A percentile compares a stretch with the other conserved stretches of the same genome.
These are phyloP conservation scores for Tineola bisselliella DNA, from an alignment of 2,888 invertebrate species.

Conservation along the genomic window DNA sequence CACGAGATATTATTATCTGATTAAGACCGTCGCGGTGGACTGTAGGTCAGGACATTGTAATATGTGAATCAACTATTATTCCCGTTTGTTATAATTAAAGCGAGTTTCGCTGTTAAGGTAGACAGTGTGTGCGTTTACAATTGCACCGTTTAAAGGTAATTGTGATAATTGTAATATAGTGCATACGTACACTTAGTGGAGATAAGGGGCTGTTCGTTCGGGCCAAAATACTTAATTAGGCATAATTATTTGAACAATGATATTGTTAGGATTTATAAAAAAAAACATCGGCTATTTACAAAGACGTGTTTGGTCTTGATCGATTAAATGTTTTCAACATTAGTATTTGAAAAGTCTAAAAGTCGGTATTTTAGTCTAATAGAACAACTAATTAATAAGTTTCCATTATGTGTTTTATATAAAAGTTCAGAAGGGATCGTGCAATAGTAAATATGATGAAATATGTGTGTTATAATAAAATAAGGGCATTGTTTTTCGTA, in stretches of 20 bases:
- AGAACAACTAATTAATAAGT: slow-evolving; percentile 29
- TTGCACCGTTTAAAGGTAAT: not conserved
- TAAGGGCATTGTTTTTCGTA: not conserved
- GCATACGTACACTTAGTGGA: not conserved
- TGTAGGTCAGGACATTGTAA: not conserved
- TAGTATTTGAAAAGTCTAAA: no score
- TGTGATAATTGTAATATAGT: not conserved
- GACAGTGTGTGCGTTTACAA: not conserved
- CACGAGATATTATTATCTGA: not conserved
- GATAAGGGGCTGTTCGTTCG: not conserved
- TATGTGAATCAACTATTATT: not conserved
- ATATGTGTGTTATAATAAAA: not conserved
- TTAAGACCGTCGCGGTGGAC: not conserved
- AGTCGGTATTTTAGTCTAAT: slow-evolving; percentile 34
- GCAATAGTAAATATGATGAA: slow-evolving; percentile 31
- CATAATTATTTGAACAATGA: not conserved
- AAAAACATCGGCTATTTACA: not conserved
- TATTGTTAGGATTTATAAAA: not conserved
- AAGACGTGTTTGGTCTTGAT: not conserved
- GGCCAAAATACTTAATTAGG: slow-evolving; percentile 1
- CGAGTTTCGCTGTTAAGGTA: not conserved
- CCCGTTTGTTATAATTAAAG: not conserved
- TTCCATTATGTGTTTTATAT: slow-evolving; percentile 23
- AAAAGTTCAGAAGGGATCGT: slow-evolving; percentile 57
- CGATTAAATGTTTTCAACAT: no score